Evolutionary conservation across 2,797 vertebrate genomes (phyloP).

Genomic region (Hyperoplus immaculatus): DNA sequence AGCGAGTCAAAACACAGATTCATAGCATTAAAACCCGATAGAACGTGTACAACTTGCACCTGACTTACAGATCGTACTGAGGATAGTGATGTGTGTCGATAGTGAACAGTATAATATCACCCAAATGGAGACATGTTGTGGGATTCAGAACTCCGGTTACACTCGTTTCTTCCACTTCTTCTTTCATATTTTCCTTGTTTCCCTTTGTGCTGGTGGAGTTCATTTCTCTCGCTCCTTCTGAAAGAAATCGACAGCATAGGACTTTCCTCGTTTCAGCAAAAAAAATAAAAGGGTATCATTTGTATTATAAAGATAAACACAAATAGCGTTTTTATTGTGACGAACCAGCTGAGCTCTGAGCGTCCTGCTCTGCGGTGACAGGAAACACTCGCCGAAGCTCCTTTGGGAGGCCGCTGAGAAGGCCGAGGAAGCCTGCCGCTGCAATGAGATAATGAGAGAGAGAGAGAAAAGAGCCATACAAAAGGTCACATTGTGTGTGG

Average conservation of each 20-base stretch:
- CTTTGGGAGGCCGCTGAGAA: slow-evolving; percentile 81
- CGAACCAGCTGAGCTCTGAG: slow-evolving; percentile 58
- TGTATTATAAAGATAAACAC: slow-evolving; percentile 1
- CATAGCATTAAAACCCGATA: not conserved
- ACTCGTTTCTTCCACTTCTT: slow-evolving; percentile 22
- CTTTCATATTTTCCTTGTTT: slow-evolving; percentile 28
- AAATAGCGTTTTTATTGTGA: slow-evolving; percentile 7
- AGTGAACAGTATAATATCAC: slow-evolving; percentile 85
- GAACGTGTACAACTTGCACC: too few species aligned
- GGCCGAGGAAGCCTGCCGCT: slow-evolving; percentile 91
- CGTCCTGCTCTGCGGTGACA: slow-evolving; percentile 34
- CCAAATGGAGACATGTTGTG: slow-evolving; percentile 84
- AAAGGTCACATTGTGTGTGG: slow-evolving; percentile 3
- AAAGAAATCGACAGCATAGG: slow-evolving; percentile 2
- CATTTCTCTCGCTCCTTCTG: slow-evolving; percentile 43
- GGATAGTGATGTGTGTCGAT: slow-evolving; percentile 87
- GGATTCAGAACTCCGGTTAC: slow-evolving; percentile 88
- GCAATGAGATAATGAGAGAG: slow-evolving; percentile 42
- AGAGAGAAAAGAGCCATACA: slow-evolving; percentile 43
- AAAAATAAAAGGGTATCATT: not conserved
- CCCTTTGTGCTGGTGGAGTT: slow-evolving; percentile 41
- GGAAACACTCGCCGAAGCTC: slow-evolving; percentile 78
- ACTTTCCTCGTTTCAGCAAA: not conserved
- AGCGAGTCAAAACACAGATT: not conserved
- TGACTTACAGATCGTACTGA: slow-evolving; percentile 90